These are phyloP conservation scores for Hemicordylus capensis DNA, from an alignment of 2,113 vertebrate species.

Conservation along the genomic window DNA sequence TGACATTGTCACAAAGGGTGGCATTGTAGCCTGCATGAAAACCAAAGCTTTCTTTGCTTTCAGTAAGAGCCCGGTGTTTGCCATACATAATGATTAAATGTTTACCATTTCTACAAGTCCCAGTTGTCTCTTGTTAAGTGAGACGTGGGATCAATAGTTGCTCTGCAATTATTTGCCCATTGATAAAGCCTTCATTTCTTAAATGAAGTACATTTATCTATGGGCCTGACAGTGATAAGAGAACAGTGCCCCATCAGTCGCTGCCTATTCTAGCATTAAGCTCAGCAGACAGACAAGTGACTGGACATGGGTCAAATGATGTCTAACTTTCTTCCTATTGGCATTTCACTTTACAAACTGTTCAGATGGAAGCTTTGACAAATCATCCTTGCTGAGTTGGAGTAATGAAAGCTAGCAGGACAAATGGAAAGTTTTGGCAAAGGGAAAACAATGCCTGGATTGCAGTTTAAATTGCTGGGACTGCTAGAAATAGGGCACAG, in stretches of 20 bases:
- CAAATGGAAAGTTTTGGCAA: conserved; percentile 41
- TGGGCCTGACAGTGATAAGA: conserved; percentile 64
- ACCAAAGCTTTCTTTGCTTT: neutral
- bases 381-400: conserved; percentile 50
- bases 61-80: conserved; percentile 29
- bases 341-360: conserved; percentile 82
- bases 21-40: conserved; percentile 12
- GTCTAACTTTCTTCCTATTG: conserved; percentile 78
- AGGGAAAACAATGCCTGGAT: conserved; percentile 38
- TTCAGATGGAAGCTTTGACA: conserved; percentile 56
- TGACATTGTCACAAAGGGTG: conserved; percentile 10
- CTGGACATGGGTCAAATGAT: conserved; percentile 73
- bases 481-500: neutral
- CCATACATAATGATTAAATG: conserved; percentile 49
- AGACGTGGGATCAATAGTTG: conserved; percentile 75
- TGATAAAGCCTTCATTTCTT: conserved; percentile 79
- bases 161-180: conserved; percentile 81
- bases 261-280: conserved; percentile 44
- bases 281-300: conserved; percentile 67
- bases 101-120: conserved; percentile 76
- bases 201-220: conserved; percentile 72
- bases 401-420: conserved; percentile 53
- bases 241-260: conserved; percentile 37
- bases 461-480: conserved; percentile 20
- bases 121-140: conserved; percentile 66